These are phyloP conservation scores for Netelia melanura DNA, from an alignment of 2,888 invertebrate genomes.

Conservation along the genomic window DNA sequence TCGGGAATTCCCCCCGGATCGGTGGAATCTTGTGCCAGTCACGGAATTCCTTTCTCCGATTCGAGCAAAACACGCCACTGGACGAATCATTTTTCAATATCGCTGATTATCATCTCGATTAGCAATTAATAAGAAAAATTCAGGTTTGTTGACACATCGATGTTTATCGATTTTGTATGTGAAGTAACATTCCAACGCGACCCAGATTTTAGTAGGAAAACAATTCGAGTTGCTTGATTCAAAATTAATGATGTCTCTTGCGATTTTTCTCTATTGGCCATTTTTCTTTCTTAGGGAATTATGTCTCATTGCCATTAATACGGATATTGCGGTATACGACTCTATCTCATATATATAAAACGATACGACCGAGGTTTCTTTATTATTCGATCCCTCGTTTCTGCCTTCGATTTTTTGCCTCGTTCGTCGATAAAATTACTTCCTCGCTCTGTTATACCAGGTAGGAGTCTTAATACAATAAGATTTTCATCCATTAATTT, in stretches of 20 bases:
- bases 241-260: conserved; percentile 4
- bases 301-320: neutral
- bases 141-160: too few species aligned
- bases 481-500: conserved; percentile 23
- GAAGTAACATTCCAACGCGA: too few species aligned
- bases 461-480: neutral
- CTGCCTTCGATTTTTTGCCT: neutral
- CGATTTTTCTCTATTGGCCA: neutral
- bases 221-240: neutral
- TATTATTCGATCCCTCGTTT: neutral
- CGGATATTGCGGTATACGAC: neutral
- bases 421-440: neutral
- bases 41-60: conserved; percentile 32
- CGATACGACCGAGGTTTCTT: neutral
- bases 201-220: neutral
- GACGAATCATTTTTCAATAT: conserved; percentile 41
- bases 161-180: too few species aligned
- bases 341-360: neutral
- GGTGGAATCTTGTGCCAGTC: conserved; percentile 40
- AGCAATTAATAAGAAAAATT: neutral
- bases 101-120: conserved; percentile 3
- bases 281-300: neutral
- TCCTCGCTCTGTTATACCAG: neutral
- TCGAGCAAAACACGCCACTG: neutral
- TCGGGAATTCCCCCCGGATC: conserved; percentile 53